A percentile compares a stretch with the other conserved stretches of the same genome.
phyloP scores from a whole-genome alignment of 2,888 invertebrate species.

The Liposcelis brunnea region DNA sequence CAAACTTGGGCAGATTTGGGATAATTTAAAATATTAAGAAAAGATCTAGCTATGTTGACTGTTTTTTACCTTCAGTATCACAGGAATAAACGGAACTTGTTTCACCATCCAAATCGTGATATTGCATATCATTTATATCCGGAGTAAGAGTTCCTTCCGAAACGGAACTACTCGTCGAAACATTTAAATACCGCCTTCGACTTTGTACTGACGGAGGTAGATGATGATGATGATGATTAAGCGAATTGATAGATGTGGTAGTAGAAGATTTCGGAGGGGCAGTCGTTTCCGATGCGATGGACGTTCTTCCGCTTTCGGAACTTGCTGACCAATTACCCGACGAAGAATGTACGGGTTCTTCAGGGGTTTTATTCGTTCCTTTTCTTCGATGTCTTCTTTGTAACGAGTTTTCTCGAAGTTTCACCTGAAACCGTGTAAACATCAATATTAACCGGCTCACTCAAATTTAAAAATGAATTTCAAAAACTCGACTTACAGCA shows the following conservation, averaged over 20 bases:
- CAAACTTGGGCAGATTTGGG: not conserved
- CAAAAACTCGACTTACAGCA: no score
- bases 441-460: no score
- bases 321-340: conserved; percentile 93
- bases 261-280: conserved; percentile 50
- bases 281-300: conserved; percentile 66
- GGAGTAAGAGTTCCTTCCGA: conserved; percentile 16
- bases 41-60: no score
- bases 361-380: conserved; percentile 47
- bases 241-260: conserved; percentile 49
- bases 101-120: conserved; percentile 13
- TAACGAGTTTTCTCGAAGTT: conserved; percentile 3
- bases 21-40: not conserved
- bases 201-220: conserved; percentile 52
- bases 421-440: not conserved
- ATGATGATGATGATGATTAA: conserved; percentile 36
- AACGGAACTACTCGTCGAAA: conserved; percentile 22
- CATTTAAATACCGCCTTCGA: conserved; percentile 41
- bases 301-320: conserved; percentile 72
- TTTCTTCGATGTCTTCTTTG: conserved; percentile 27
- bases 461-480: no score
- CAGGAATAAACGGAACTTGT: conserved; percentile 62
- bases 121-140: conserved; percentile 10
- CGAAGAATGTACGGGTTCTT: conserved; percentile 66
- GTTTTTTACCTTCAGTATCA: conserved; percentile 67